Base-by-base conservation (phyloP, 2,113 vertebrate species). In the Tylochromis polylepis region DNA sequence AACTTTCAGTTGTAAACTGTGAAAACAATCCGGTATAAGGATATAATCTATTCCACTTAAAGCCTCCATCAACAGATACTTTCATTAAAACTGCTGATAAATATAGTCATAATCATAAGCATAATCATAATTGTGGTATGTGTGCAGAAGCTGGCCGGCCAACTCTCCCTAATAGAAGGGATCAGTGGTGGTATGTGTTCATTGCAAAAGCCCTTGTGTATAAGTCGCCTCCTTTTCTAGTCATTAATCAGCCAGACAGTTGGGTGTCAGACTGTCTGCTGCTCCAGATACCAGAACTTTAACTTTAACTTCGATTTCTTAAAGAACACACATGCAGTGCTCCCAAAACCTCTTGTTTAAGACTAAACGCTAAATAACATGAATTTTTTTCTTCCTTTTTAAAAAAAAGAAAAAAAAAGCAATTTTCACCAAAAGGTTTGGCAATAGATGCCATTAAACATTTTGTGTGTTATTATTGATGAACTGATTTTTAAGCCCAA, bases 201-300 rank as follows among this genome's bases (percentile, higher is more conserved):
- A 56, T 85, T 78, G 83, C 78, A 29, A 89, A 67, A 85, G 57
- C 60, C 22, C 60, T 34, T 70, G 84, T 29, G 49, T 27, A 86
- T 70, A 70, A 88, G 84, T 86, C 24, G 14, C 20, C 86, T 78
- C 58, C 34, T 85, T 79, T 82, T 85, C 77, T 75, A 46, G 84
- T 59, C 83, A 89, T 93, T 88, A 87, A 94, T 94, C 92, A 90
- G 62, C 22, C 4, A 38, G 92, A 89, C 88, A 88, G 86, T 83
- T 53, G 70, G 46, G 41, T 60, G 79, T 89, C 84, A 67, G 67
- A 82, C 86, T 41, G 84, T 79, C 75, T 87, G 72, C 87, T 93
- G 93, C 85, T 89, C 90, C 88, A 94, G 62, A 91, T 90, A 82
- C 70, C 59, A 81, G 59, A 87, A 77, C 43, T 82, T 81, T 43